Conservation (phyloP, 2,113 vertebrate species). For the Vireo altiloquus region DNA sequence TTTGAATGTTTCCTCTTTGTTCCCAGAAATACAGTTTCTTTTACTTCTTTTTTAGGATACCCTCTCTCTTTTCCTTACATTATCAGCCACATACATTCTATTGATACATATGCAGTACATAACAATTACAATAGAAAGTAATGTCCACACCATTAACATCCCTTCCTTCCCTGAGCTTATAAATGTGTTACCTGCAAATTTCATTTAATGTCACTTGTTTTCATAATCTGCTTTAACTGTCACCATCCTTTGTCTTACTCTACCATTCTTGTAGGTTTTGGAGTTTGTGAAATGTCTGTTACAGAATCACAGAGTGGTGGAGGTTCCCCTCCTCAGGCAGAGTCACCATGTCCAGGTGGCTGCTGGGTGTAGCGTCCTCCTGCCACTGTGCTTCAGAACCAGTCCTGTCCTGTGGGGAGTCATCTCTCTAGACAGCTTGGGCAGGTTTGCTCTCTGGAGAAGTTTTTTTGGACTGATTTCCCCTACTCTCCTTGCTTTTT, state of each 20-base stretch:
- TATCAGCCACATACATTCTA: neutral
- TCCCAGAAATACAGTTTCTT: neutral
- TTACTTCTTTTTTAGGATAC: neutral
- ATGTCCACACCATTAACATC: neutral
- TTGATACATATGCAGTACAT: neutral
- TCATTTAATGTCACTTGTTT: neutral
- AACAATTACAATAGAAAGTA: neutral
- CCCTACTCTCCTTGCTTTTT: neutral
- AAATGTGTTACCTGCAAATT: neutral
- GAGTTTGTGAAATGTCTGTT: neutral
- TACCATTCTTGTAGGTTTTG: neutral
- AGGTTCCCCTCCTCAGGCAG: neutral
- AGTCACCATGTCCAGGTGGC: neutral
- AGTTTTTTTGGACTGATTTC: neutral
- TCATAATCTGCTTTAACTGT: neutral
- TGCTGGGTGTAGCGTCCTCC: neutral
- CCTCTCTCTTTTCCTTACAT: neutral
- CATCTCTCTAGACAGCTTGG: neutral
- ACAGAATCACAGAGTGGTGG: neutral
- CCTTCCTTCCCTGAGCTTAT: neutral
- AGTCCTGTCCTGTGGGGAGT: neutral
- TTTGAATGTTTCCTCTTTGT: neutral
- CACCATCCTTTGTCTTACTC: neutral
- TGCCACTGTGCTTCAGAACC: neutral
- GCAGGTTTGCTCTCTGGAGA: neutral